Base-by-base conservation (phyloP, 2,888 invertebrate genomes). In the Tridacna crocea region DNA sequence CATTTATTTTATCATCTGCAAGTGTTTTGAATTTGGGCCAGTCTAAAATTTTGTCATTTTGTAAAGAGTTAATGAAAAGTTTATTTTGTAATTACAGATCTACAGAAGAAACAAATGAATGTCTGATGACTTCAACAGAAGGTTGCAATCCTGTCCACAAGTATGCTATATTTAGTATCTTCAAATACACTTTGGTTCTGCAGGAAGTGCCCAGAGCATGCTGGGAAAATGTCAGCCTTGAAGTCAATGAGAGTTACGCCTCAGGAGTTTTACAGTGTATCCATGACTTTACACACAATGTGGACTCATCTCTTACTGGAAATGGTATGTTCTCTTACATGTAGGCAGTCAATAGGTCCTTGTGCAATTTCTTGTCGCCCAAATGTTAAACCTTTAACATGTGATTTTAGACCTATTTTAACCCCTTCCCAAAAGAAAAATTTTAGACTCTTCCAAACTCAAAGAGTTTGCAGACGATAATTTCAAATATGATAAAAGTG, bases 91-190 rank as follows among this genome's bases (percentile, higher is more conserved):
- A 0, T 72, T 63, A 17, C 46, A 80, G 80, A 48, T 76, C 76
- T 61, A 24, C 66, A 10, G 74, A 81, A 46, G 77, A 77, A 70
- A 60, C 77, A 10, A 55, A 72, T 11, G 46, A 68, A 46, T 81
- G 80, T 68, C 27, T 81, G 22, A 13, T 27, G 10, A 55, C 47
- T 17, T 51, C 77, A 58, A 73, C 46, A 17, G 68, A 73, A 58
- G 80, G 80, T 19, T 81, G 80, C 70, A 81, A 73, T 24, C 36
- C 47, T 22, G 24, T 74, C 4, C 77, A 77, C 24, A 51, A 26
- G 22, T 74, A 47, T 63, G 63, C 75, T 70, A 27, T 77, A 58
- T 26, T n/a, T 17, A 68, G 36, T 27, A 58, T 77, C 46, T 60
- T 70, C 3, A 68, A 72, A 19, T 46, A 19, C 19, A 47, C 2